Base-by-base conservation (phyloP, 2,797 vertebrate species). In the Pygocentrus nattereri region DNA sequence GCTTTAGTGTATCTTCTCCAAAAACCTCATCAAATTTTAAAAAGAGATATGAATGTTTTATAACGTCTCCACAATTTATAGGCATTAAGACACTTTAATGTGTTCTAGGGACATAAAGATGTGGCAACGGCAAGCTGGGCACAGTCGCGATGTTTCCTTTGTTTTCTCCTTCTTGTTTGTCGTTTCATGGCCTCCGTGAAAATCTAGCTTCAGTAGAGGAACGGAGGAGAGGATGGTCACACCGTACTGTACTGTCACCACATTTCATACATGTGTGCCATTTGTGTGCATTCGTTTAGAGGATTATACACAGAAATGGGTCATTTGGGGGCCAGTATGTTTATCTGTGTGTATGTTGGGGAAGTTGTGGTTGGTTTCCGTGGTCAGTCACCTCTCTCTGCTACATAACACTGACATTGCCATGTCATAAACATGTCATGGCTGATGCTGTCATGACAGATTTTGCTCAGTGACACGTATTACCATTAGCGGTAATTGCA, bases 11-110 rank as follows among this genome's bases (percentile, higher is more conserved):
- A 38, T 73, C 62, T 38, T 41, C 62, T 65, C 62, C 11, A 23
- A 50, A 44, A 21, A 21, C 76, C 56, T 31, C 38, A 79, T 79
- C 52, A 81, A 67, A 70, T 31, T 78, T 85, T 79, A 65, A 79
- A 69, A 30, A 34, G 19, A 25, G 11, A 49, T 19, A 30, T 79
- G 52, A 80, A 82, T 86, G 76, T 86, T 86, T 86, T 44, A 86
- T 49, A 50, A 47, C 47, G 58, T 64, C 12, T 65, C 38, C 38
- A 41, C 78, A 82, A 84, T 82, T 47, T 82, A 86, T 80, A 78
- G 80, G 76, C 82, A 71, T 78, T 83, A 78, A 68, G 72, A 76
- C n/a, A 73, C 54, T 71, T 74, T 72, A 79, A 69, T 69, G 58
- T 61, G 52, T 38, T 59, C n/a, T 27, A 25, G 16, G 41, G 19